These are phyloP conservation scores for Lates calcarifer DNA, from an alignment of 2,113 vertebrate genomes.

Conservation along the genomic window DNA sequence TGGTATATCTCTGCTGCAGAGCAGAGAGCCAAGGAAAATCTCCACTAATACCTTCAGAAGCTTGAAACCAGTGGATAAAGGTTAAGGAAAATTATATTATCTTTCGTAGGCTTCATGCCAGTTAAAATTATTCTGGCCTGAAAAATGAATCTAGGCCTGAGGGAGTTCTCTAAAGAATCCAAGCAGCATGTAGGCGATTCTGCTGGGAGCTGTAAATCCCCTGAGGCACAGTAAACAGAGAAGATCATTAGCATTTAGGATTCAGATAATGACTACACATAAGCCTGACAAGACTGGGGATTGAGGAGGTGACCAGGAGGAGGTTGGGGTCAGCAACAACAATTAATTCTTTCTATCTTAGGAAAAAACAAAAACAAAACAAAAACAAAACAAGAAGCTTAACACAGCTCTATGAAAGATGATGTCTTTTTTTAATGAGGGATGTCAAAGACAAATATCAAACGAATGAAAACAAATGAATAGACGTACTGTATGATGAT, in stretches of 20 bases:
- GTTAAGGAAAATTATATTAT: background rate
- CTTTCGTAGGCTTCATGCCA: background rate
- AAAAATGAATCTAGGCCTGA: constrained; percentile 9
- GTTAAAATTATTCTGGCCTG: constrained; percentile 10
- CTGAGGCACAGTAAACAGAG: constrained; percentile 8
- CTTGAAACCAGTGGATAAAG: constrained; percentile 15
- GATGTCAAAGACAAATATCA: background rate
- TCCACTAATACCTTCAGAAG: constrained; percentile 16
- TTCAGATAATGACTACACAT: constrained; percentile 23
- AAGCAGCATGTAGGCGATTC: constrained; percentile 5
- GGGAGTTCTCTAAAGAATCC: constrained; percentile 13
- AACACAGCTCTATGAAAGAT: too few species aligned
- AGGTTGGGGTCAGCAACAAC: background rate
- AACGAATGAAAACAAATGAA: background rate
- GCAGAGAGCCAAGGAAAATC: background rate
- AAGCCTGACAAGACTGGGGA: background rate
- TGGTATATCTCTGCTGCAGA: constrained; percentile 6
- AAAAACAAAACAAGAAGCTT: background rate
- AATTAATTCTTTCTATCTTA: constrained; percentile 6
- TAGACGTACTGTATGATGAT: too few species aligned
- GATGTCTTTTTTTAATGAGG: constrained; percentile 3
- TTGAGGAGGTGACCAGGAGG: background rate
- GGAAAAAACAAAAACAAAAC: too few species aligned
- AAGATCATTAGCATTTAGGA: constrained; percentile 33
- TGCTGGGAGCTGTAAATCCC: constrained; percentile 23